Percentiles rank a stretch among this genome's conserved stretches.
phyloP scores from a whole-genome alignment of 2,113 vertebrate genomes.

The Rallus limicola region DNA sequence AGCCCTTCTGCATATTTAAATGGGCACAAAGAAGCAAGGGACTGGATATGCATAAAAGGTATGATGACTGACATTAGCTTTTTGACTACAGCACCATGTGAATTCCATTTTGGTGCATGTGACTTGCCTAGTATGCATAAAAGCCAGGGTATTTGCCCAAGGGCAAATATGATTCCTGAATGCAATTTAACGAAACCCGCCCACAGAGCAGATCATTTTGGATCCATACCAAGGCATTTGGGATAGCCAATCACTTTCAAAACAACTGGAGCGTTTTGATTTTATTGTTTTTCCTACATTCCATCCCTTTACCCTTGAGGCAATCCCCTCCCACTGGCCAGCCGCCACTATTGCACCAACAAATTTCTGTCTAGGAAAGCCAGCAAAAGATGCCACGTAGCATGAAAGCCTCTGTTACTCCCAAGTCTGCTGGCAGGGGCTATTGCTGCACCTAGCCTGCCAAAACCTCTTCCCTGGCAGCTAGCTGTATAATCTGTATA shows the following conservation, averaged over 20 bases:
- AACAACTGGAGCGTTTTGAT: slow-evolving; percentile 68
- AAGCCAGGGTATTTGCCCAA: slow-evolving; percentile 61
- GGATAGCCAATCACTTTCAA: slow-evolving; percentile 65
- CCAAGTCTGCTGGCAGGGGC: slow-evolving; percentile 70
- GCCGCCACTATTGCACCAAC: slow-evolving; percentile 43
- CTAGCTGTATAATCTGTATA: slow-evolving; percentile 50
- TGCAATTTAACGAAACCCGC: slow-evolving; percentile 68
- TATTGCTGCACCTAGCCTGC: slow-evolving; percentile 40
- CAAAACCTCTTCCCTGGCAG: slow-evolving; percentile 75
- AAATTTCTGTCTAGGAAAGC: slow-evolving; percentile 67
- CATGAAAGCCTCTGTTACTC: slow-evolving; percentile 60
- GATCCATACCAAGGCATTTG: slow-evolving; percentile 48
- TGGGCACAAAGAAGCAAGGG: slow-evolving; percentile 49
- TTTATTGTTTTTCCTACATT: slow-evolving; percentile 73
- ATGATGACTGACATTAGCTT: slow-evolving; percentile 59
- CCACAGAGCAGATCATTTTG: slow-evolving; percentile 43
- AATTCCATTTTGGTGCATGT: slow-evolving; percentile 5
- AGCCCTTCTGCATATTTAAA: slow-evolving; percentile 54
- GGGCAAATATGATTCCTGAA: slow-evolving; percentile 72
- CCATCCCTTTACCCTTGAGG: slow-evolving; percentile 77
- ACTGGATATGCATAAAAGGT: slow-evolving; percentile 53
- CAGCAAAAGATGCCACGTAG: slow-evolving; percentile 37
- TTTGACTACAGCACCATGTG: slow-evolving; percentile 39
- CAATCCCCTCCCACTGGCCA: slow-evolving; percentile 68
- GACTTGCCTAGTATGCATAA: slow-evolving; percentile 34